Percentiles rank a stretch among this genome's conserved stretches.
Evolutionary conservation across 2,888 invertebrate species (phyloP).

Genomic region (Panorpa germanica): DNA sequence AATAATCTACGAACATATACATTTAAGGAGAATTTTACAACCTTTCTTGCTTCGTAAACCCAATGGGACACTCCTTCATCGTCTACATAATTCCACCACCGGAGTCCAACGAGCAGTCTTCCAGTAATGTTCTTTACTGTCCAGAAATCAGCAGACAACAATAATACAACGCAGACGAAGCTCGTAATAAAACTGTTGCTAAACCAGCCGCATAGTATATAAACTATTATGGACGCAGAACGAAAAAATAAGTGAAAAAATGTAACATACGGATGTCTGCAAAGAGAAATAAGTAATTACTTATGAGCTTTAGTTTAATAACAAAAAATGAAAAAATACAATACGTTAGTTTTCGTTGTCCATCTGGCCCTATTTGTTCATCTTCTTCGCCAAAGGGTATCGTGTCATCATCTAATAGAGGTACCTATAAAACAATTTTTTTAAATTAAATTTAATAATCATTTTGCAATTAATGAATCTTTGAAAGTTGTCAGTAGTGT

Average conservation of each 20-base stretch:
- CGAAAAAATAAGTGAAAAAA: constrained; percentile 85
- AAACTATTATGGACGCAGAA: constrained; percentile 61
- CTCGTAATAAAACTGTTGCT: constrained; percentile 87
- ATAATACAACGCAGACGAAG: constrained; percentile 76
- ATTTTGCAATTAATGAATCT: no score
- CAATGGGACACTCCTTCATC: constrained; percentile 94
- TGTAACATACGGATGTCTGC: constrained; percentile 81
- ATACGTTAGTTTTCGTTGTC: constrained; percentile 4
- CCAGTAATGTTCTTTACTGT: constrained; percentile 96
- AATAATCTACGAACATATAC: constrained; percentile 6
- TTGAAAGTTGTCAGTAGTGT: no score
- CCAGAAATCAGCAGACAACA: constrained; percentile 98
- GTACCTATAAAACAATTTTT: constrained; percentile 46
- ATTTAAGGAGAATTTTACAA: constrained; percentile 19
- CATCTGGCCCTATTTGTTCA: constrained; percentile 23
- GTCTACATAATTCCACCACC: constrained; percentile 99
- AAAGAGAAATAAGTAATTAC: constrained; percentile 18
- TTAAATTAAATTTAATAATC: constrained; percentile 9
- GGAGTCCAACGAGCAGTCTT: constrained; percentile 78
- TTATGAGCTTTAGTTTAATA: constrained; percentile 1
- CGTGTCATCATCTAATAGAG: constrained; percentile 71
- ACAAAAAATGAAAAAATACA: constrained; percentile 9
- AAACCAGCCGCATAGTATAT: constrained; percentile 81
- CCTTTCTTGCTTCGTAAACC: constrained; percentile 93
- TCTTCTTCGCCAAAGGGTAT: constrained; percentile 77